Conservation (phyloP, 2,113 vertebrate species). For the Urocolius indicus region DNA sequence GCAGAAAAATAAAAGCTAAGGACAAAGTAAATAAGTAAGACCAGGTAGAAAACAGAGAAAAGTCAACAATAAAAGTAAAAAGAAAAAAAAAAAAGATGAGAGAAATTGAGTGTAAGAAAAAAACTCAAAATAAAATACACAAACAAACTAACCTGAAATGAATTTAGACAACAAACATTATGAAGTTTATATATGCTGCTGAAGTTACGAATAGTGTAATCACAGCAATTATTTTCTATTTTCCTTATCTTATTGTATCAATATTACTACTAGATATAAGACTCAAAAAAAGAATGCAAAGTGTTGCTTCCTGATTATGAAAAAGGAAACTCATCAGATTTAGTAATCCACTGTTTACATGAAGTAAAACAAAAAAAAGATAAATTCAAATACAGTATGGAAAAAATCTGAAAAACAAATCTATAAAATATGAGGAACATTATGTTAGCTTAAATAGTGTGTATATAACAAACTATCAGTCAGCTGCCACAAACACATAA, state of each 20-base stretch:
- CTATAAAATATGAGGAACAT: background rate
- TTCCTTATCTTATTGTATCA: background rate
- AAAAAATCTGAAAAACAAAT: background rate
- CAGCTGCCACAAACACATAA: background rate
- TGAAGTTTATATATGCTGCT: background rate
- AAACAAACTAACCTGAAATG: background rate
- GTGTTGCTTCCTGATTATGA: background rate
- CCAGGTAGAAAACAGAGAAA: background rate
- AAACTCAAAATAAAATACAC: background rate
- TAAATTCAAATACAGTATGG: background rate
- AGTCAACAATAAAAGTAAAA: background rate
- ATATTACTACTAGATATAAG: background rate
- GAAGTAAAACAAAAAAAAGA: background rate
- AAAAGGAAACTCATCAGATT: background rate
- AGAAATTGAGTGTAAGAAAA: background rate
- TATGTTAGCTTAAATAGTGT: background rate
- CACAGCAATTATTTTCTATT: background rate
- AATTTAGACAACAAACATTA: background rate
- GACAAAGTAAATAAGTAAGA: background rate
- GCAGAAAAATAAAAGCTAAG: background rate
- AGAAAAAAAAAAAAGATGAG: background rate
- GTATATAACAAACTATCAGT: background rate
- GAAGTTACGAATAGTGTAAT: background rate
- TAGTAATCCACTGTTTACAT: background rate
- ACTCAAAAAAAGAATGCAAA: background rate